phyloP scores from a whole-genome alignment of 2,888 invertebrate genomes.

The Dolichomitus sp. region DNA sequence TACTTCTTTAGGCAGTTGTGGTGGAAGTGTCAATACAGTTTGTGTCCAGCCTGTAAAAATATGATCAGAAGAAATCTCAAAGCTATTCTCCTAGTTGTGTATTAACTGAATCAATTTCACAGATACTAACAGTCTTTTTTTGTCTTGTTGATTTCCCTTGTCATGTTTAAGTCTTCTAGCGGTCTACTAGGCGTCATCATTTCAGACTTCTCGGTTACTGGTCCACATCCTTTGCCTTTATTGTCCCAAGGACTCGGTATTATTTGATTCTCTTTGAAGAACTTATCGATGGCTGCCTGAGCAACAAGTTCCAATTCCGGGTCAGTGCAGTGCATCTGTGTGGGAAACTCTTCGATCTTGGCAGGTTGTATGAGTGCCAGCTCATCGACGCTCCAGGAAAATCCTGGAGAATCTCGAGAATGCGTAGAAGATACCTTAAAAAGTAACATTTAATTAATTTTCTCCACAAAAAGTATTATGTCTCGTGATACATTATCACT shows the following conservation, averaged over 20 bases:
- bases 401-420: conserved; percentile 85
- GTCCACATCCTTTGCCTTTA: conserved; percentile 68
- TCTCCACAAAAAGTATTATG: conserved; percentile 18
- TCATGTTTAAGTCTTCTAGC: conserved; percentile 67
- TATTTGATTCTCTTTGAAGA: conserved; percentile 88
- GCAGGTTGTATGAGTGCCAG: conserved; percentile 90
- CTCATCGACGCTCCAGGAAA: conserved; percentile 91
- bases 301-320: conserved; percentile 89
- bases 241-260: conserved; percentile 88
- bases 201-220: conserved; percentile 47
- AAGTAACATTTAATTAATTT: conserved; percentile 4
- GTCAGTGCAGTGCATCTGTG: conserved; percentile 89
- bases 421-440: conserved; percentile 82
- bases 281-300: conserved; percentile 90
- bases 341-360: conserved; percentile 89
- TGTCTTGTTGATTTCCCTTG: conserved; percentile 68
- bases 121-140: conserved; percentile 78
- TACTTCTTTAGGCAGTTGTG: conserved; percentile 88
- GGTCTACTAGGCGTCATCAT: conserved; percentile 72
- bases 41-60: conserved; percentile 88
- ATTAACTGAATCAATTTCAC: conserved; percentile 11
- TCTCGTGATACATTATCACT: no score
- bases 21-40: conserved; percentile 90
- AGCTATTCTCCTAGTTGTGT: background rate
- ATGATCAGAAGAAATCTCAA: conserved; percentile 11